Evolutionary conservation across 2,113 vertebrate genomes (phyloP).

Genomic region (Cochlearius cochlearius): DNA sequence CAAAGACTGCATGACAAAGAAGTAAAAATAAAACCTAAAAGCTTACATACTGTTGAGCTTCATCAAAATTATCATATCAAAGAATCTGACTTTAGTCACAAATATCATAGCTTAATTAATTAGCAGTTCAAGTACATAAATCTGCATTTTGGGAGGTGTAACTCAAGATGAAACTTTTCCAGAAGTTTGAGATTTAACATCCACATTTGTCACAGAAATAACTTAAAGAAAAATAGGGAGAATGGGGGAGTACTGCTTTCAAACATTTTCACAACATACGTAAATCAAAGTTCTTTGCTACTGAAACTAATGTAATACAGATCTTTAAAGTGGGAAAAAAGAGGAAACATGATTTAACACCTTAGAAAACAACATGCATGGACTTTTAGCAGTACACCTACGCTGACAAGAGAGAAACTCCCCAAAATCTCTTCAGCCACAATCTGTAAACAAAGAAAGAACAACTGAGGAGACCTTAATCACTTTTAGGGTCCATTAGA

Average conservation of each 20-base stretch:
- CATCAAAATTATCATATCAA: not conserved
- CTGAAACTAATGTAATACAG: not conserved
- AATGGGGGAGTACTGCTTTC: not conserved
- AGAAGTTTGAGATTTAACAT: not conserved
- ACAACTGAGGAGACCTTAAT: not conserved
- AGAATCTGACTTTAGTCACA: not conserved
- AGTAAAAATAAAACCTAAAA: not conserved
- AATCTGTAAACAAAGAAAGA: not conserved
- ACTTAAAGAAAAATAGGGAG: not conserved
- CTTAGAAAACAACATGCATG: not conserved
- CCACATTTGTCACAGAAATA: not conserved
- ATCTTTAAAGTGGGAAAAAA: not conserved
- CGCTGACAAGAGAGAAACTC: not conserved
- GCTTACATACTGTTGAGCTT: not conserved
- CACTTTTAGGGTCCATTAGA: conserved; percentile 30
- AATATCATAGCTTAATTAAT: not conserved
- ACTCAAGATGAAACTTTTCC: not conserved
- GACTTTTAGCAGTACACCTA: not conserved
- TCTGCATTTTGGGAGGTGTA: not conserved
- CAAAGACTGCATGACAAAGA: not conserved
- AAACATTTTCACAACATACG: not conserved
- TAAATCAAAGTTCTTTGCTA: not conserved
- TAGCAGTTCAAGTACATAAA: not conserved
- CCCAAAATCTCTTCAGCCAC: not conserved
- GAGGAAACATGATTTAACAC: not conserved